Conservation (phyloP, 2,888 invertebrate species). For the Eupithecia vulgata region DNA sequence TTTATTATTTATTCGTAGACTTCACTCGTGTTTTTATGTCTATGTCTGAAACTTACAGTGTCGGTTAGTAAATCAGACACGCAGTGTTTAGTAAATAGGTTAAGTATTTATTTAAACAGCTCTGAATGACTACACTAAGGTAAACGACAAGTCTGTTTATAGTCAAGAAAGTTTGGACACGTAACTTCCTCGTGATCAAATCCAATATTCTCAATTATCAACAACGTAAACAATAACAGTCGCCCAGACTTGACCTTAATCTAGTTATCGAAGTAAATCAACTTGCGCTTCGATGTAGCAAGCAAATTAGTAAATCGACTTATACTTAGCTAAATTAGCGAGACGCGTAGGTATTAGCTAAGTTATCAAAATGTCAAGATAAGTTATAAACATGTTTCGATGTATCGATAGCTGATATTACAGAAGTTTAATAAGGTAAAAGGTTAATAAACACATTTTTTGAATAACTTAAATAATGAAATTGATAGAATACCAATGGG, state of each 20-base stretch:
- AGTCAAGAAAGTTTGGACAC: neutral
- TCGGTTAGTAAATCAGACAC: neutral
- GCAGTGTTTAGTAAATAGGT: neutral
- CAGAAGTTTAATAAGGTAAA: neutral
- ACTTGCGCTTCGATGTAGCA: neutral
- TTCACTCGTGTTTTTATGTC: neutral
- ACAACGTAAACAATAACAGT: conserved; percentile 19
- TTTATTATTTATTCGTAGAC: no score
- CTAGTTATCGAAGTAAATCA: conserved; percentile 11
- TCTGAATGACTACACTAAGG: neutral
- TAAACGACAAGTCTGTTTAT: neutral
- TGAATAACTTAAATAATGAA: neutral
- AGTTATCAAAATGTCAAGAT: no score
- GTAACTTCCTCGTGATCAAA: neutral
- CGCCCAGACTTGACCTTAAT: conserved; percentile 26
- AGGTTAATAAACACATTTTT: neutral
- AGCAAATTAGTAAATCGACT: neutral
- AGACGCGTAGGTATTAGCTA: no score
- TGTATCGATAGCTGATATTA: neutral
- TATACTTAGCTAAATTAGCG: neutral
- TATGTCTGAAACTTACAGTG: neutral
- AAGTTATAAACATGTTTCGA: no score
- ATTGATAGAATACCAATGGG: neutral
- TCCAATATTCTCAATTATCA: neutral
- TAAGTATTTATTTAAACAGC: neutral